Evolutionary conservation across 1,140 invertebrate species (phyloP), one percentile per base, ranked within the genome.

Genomic region (Sminthurinus signatus): DNA sequence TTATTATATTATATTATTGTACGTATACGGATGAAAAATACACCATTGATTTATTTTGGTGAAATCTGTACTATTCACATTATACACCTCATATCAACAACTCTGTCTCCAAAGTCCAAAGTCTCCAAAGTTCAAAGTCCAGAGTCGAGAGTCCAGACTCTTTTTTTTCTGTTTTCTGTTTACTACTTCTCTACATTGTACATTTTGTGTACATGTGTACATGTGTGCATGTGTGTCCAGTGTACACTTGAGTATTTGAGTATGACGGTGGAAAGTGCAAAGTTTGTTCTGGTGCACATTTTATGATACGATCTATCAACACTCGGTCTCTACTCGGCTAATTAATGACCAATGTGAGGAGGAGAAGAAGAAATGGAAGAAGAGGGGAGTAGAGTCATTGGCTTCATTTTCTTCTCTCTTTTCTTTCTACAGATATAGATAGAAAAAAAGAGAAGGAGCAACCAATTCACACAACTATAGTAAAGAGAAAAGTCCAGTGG

Each of bases 291-390:
- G 51, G 57, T 60, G 50, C 58, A 55, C 57, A 43, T 59, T 65
- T 65, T 65, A 65, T 65, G 63, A 60, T 56, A 59, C 62, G 63
- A 65, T 64, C 63, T 65, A 69, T 69, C 68, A 69, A 69, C 63
- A 65, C 63, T 60, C 46, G n/a, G n/a, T n/a, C n/a, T n/a, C n/a
- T n/a, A n/a, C n/a, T n/a, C n/a, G 42, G 62, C 64, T 69, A 69
- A 69, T 69, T 69, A 69, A 69, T 69, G 68, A 55, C 44, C 68
- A 66, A 66, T 69, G 62, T 60, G 54, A 54, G 36, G 39, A 31
- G 54, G n/a, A n/a, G n/a, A n/a, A n/a, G n/a, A n/a, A n/a, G n/a
- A n/a, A n/a, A n/a, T n/a, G n/a, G n/a, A n/a, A 29, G 31, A 60
- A 60, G 57, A 48, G 57, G 57, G 31, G 57, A 42, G 28, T 3